Base-by-base conservation (phyloP, 2,797 vertebrate genomes). In the Scolopax bukidnonensis region DNA sequence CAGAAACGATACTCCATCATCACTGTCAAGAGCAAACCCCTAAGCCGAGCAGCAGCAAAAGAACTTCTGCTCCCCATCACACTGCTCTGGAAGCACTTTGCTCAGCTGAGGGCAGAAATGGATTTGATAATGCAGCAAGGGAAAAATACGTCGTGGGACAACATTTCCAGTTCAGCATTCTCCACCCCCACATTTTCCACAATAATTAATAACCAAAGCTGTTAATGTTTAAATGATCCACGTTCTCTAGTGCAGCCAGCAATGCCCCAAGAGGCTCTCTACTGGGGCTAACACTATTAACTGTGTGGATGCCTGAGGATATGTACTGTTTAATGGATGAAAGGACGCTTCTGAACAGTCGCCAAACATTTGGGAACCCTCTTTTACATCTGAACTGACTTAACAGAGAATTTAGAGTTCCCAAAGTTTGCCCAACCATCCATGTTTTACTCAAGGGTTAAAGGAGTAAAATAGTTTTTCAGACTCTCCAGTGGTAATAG, bases 181-280 rank as follows among this genome's bases (percentile, higher is more conserved):
- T 68, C 91, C 91, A 80, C 79, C 41, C 65, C 53, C 54, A 50
- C 57, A 7, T 61, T 75, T 92, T 95, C 84, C 90, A 95, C 87
- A 91, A 80, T 87, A 96, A 96, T 95, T 94, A 96, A 95, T 94
- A 90, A 94, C 91, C 74, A 82, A 95, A 93, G 93, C 80, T 84
- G 89, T 82, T 90, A 90, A 89, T 60, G 85, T 89, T 97, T 91
- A 82, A 95, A 83, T 82, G 93, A 95, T 84, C 96, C 91, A 57
- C 0, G 0, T 73, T 93, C 83, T 93, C 89, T 41, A 77, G 61
- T 13, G 68, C 87, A 91, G 90, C 75, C 86, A 88, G 65, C 76
- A 91, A 9, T 1, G 43, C 70, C 94, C 65, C 80, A 47, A 79
- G 89, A 90, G 89, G 84, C 50, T 93, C 89, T 94, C 93, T 47